Base-by-base conservation (phyloP, 2,888 invertebrate genomes). In the Petrolisthes manimaculis region DNA sequence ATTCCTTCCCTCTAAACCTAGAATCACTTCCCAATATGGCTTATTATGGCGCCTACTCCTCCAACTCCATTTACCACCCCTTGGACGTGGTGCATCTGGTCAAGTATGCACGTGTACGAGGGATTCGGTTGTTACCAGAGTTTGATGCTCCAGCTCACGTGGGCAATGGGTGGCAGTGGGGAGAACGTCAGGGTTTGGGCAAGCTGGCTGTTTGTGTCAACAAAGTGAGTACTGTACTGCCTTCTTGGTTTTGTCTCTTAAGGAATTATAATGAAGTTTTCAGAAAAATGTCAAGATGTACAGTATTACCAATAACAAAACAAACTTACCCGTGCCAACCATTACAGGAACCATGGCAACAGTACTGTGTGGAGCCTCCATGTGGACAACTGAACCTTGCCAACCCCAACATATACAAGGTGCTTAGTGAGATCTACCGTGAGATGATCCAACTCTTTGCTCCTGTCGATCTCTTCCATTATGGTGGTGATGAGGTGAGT, bases 81-180 rank as follows among this genome's bases (percentile, higher is more conserved):
- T 95, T 95, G 14, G 96, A 96, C 92, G 94, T 96, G 61, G 94
- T 85, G 37, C 95, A 95, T 21, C 94, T 98, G 69, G 95, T 96
- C 3, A 94, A 95, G 56, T 97, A 96, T 93, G 98, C 97, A 0
- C 94, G 95, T 91, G 93, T 95, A 61, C 94, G 97, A 81, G 98
- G 98, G 0, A 95, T 98, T 86, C 95, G 97, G 71, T 96, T 98
- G 12, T 92, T 98, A 92, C 98, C 98, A 0, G 98, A 98, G 94
- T 96, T 97, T 92, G 98, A 98, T 93, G 97, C 97, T 84, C 98
- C 98, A 0, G 97, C 97, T 89, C 97, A 97, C 92, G 96, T 97
- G 18, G 97, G 97, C 79, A 96, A 96, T 93, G 97, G 97, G 51
- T 97, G 96, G 96, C 96, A 97, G 93, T 97, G 96, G 96, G 96